Evolutionary conservation across 2,888 invertebrate genomes (phyloP), one percentile per base, ranked within the genome.

Genomic region (Deilephila porcellus): DNA sequence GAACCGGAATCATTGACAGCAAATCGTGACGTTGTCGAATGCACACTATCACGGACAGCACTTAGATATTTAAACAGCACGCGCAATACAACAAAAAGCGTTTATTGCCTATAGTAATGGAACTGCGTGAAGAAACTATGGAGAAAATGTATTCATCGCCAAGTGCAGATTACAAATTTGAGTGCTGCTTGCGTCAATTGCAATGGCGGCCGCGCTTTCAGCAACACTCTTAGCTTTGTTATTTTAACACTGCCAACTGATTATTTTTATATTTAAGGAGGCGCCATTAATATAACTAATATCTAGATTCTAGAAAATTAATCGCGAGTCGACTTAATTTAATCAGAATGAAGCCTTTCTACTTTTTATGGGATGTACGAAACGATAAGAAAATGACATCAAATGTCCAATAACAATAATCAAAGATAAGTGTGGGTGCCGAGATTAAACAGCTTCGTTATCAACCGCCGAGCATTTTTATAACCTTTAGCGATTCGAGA

Each of bases 151-250:
- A 25, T 52, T 67, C 52, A 52, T 52, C 67, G 52, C 14, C 25
- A 52, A 52, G 64, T 14, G 52, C 45, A 52, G 45, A 67, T 67
- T 67, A 52, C 67, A 45, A 67, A 67, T 67, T 52, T 67, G 67
- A 67, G 67, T 67, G 67, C 17, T 67, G 17, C 67, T 67, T 67
- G 67, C 67, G 67, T 67, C 52, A 67, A 52, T 52, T 25, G 67
- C 52, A 52, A 25, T 25, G 25, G 52, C 67, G 52, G 14, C 45
- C 67, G 17, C 45, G 52, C 25, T 67, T 67, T 67, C 45, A 67
- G 45, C 52, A 67, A 67, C 17, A 25, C 52, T 52, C 25, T 52
- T 17, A 45, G 67, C 25, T 67, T 64, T 37, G 45, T 64, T 67
- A 67, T 25, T 25, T 52, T 25, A 67, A 64, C 37, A 11, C 11